phyloP scores from a whole-genome alignment of 2,113 vertebrate genomes.

The Pseudolaguvia tuberculata region DNA sequence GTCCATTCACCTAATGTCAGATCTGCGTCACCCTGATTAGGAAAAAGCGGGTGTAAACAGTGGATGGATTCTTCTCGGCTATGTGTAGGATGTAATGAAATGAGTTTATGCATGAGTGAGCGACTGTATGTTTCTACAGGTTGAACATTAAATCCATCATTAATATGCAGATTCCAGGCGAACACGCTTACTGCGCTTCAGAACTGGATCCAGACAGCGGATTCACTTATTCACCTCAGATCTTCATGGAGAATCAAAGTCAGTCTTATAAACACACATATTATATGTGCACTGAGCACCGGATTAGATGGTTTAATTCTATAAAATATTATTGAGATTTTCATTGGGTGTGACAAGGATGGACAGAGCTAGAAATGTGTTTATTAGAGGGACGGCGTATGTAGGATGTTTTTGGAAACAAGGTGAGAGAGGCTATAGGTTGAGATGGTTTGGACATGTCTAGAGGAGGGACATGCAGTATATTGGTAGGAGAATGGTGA shows the following conservation, averaged over 20 bases:
- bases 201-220: slow-evolving; percentile 67
- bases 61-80: background rate
- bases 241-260: slow-evolving; percentile 77
- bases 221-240: slow-evolving; percentile 74
- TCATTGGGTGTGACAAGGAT: no score
- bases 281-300: background rate
- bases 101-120: background rate
- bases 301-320: background rate
- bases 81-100: background rate
- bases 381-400: no score
- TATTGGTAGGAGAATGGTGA: no score
- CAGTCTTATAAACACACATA: slow-evolving; percentile 43
- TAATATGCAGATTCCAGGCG: slow-evolving; percentile 74
- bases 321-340: no score
- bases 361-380: no score
- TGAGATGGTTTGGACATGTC: no score
- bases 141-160: slow-evolving; percentile 73
- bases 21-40: background rate
- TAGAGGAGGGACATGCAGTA: no score
- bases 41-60: background rate
- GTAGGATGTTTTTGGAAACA: no score
- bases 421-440: no score
- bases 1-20: no score
- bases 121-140: slow-evolving; percentile 49
- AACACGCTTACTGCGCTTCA: slow-evolving; percentile 75